A percentile compares a stretch with the other conserved stretches of the same genome.
phyloP scores from a whole-genome alignment of 1,140 invertebrate species.

The Bombus turneri region DNA sequence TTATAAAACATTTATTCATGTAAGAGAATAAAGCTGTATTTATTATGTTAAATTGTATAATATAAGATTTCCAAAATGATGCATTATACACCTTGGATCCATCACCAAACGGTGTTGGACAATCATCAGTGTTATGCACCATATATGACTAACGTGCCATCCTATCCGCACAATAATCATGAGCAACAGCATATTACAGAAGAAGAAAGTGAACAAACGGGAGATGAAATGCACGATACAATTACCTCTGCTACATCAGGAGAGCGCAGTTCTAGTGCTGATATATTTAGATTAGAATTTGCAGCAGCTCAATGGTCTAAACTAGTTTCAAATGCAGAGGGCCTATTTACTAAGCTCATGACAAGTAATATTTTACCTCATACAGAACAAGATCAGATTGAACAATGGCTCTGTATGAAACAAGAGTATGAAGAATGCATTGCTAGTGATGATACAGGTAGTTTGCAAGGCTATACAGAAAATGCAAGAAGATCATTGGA shows the following conservation, averaged over 20 bases:
- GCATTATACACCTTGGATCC: slow-evolving; percentile 77
- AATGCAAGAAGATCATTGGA: slow-evolving; percentile 84
- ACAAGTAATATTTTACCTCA: slow-evolving; percentile 85
- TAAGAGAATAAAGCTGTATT: background rate
- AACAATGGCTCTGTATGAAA: slow-evolving; percentile 92
- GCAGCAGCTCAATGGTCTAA: slow-evolving; percentile 91
- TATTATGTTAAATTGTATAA: slow-evolving; percentile 12
- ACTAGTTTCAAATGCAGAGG: slow-evolving; percentile 91
- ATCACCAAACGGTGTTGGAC: slow-evolving; percentile 73
- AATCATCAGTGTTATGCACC: slow-evolving; percentile 75
- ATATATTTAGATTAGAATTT: slow-evolving; percentile 89
- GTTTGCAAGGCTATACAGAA: slow-evolving; percentile 79
- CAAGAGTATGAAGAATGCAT: slow-evolving; percentile 93
- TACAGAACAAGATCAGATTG: slow-evolving; percentile 89
- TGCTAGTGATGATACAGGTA: slow-evolving; percentile 83
- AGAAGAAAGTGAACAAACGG: slow-evolving; percentile 76
- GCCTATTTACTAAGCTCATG: slow-evolving; percentile 88
- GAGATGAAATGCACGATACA: slow-evolving; percentile 77
- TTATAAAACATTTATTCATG: background rate
- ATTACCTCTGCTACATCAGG: slow-evolving; percentile 79
- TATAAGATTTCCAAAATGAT: slow-evolving; percentile 68
- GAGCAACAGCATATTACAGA: slow-evolving; percentile 66
- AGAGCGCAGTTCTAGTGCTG: slow-evolving; percentile 77
- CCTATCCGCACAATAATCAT: slow-evolving; percentile 69
- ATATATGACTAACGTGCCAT: slow-evolving; percentile 71